phyloP scores from a whole-genome alignment of 2,888 invertebrate species.

The Pandemis cinnamomeana region DNA sequence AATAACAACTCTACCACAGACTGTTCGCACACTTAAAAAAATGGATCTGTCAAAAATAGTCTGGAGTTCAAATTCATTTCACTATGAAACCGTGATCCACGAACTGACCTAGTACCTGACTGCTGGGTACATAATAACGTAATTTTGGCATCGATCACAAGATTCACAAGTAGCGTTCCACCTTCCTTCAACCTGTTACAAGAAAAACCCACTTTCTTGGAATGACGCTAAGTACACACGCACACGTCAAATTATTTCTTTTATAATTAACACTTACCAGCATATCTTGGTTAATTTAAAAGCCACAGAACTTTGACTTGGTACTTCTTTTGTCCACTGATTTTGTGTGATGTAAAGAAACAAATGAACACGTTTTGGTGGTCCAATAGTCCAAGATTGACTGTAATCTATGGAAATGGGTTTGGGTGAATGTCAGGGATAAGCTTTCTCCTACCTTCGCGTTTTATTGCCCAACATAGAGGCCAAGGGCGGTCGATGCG shows the following conservation, averaged over 20 bases:
- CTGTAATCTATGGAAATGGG: conserved; percentile 18
- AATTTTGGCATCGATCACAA: no score
- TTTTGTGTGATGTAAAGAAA: not conserved
- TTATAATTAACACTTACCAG: not conserved
- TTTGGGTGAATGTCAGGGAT: conserved; percentile 46
- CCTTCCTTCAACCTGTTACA: no score
- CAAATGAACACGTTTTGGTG: not conserved
- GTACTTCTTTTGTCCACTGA: not conserved
- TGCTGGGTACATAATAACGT: no score
- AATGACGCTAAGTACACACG: no score
- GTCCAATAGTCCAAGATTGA: not conserved
- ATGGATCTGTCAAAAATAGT: not conserved
- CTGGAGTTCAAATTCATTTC: no score
- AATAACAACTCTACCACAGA: not conserved
- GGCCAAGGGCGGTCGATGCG: conserved; percentile 49
- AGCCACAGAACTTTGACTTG: not conserved
- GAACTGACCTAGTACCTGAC: no score
- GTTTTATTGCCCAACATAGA: conserved; percentile 41
- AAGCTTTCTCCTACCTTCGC: conserved; percentile 60
- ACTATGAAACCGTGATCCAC: no score
- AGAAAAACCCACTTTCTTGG: no score
- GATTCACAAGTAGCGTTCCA: no score
- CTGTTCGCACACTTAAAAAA: not conserved
- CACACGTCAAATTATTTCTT: no score
- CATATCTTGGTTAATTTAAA: not conserved